Evolutionary conservation across 2,888 invertebrate genomes (phyloP).

Genomic region (Gastracanthus pulcherrimus): DNA sequence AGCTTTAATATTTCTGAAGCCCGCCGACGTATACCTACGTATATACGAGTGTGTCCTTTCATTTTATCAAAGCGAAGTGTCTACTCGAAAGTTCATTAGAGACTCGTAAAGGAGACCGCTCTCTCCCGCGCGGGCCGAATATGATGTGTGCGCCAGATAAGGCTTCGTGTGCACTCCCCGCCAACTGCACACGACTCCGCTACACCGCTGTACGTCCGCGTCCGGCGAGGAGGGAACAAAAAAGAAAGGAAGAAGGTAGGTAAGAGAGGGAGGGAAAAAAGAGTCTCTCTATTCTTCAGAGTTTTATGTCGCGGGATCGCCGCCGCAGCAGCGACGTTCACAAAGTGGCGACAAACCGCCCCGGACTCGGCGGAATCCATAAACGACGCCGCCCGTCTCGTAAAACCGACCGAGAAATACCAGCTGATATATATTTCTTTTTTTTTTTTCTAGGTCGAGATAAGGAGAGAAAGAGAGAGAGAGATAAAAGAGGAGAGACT

Average conservation of each 20-base stretch:
- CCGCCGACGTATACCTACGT: too few relatives aligned
- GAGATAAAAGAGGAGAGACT: conserved; percentile 25
- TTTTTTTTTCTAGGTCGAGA: conserved; percentile 54
- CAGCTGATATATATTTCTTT: too few relatives aligned
- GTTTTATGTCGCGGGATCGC: conserved; percentile 41
- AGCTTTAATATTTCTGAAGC: conserved; percentile 43
- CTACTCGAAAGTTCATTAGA: conserved; percentile 57
- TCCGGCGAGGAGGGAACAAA: background rate
- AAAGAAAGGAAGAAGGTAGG: background rate
- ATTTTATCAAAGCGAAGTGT: conserved; percentile 49
- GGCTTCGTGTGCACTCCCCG: background rate
- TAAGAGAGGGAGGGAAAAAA: background rate
- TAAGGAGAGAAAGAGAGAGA: conserved; percentile 35
- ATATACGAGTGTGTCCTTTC: conserved; percentile 20
- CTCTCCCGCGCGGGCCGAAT: conserved; percentile 21
- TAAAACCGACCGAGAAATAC: conserved; percentile 44
- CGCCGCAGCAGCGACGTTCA: background rate
- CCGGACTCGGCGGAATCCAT: conserved; percentile 45
- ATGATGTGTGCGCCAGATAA: conserved; percentile 49
- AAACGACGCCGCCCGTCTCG: conserved; percentile 44
- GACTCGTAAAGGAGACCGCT: conserved; percentile 39
- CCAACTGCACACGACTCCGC: too few relatives aligned
- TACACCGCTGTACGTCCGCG: too few relatives aligned
- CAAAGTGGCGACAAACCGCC: conserved; percentile 54
- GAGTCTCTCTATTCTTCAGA: conserved; percentile 24